Conservation (phyloP, 2,797 vertebrate genomes). For the Acropternis orthonyx region DNA sequence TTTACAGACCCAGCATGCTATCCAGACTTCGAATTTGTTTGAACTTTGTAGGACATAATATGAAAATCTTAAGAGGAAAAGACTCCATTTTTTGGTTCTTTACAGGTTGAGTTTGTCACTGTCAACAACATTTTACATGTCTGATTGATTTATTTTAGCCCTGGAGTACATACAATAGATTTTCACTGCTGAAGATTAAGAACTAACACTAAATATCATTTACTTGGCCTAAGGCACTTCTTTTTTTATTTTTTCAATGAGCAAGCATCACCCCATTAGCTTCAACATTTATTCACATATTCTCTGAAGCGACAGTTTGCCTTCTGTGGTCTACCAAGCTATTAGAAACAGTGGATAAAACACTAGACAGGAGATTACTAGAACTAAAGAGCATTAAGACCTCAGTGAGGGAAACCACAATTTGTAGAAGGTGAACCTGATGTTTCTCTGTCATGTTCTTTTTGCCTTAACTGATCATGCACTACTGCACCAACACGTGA, state of each 20-base stretch:
- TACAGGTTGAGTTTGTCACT: background rate
- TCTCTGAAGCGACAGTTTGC: constrained; percentile 39
- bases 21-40: background rate
- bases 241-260: background rate
- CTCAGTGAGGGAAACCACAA: background rate
- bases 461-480: background rate
- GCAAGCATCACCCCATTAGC: constrained; percentile 52
- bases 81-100: background rate
- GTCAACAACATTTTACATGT: background rate
- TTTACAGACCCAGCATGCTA: background rate
- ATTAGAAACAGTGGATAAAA: constrained; percentile 30
- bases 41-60: background rate
- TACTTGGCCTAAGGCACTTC: background rate
- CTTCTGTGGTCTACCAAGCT: constrained; percentile 39
- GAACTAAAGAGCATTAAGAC: background rate
- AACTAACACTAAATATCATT: background rate
- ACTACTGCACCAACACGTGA: background rate
- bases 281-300: constrained; percentile 32
- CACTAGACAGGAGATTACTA: background rate
- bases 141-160: background rate
- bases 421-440: background rate
- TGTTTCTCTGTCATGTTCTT: background rate
- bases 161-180: background rate
- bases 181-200: constrained; percentile 1
- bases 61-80: background rate